These are phyloP conservation scores for Eristalis arbustorum DNA, from an alignment of 2,888 invertebrate species.

Conservation along the genomic window DNA sequence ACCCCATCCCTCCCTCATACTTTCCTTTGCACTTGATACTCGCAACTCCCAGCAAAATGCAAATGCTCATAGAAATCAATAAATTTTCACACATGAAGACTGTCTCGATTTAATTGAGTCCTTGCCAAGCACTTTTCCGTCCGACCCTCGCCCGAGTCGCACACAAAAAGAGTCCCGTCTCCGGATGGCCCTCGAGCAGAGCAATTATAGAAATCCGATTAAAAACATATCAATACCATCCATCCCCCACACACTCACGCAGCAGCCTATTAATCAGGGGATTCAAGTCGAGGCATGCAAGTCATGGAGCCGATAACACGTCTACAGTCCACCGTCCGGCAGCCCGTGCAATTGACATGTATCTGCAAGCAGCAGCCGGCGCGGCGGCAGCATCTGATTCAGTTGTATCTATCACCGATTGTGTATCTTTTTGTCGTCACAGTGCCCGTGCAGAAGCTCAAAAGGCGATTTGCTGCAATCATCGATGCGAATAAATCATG, in stretches of 20 bases:
- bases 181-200: conserved; percentile 9
- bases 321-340: neutral
- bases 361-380: conserved; percentile 42
- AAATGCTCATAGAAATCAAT: neutral
- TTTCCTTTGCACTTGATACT: neutral
- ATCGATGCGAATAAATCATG: conserved; percentile 65
- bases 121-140: neutral
- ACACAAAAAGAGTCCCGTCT: neutral
- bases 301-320: conserved; percentile 21
- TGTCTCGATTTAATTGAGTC: neutral
- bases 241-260: neutral
- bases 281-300: conserved; percentile 39
- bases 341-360: conserved; percentile 57
- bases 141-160: neutral
- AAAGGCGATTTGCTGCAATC: conserved; percentile 63
- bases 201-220: conserved; percentile 62
- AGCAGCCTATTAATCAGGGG: conserved; percentile 49
- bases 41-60: neutral
- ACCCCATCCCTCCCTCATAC: neutral
- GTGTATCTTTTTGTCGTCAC: conserved; percentile 33
- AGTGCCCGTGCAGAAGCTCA: conserved; percentile 17
- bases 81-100: neutral
- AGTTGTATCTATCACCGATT: conserved; percentile 63
- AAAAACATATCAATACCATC: conserved; percentile 44
- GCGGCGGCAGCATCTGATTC: conserved; percentile 39